These are phyloP conservation scores for Loriculus beryllinus DNA, from an alignment of 2,797 vertebrate species.

Conservation along the genomic window DNA sequence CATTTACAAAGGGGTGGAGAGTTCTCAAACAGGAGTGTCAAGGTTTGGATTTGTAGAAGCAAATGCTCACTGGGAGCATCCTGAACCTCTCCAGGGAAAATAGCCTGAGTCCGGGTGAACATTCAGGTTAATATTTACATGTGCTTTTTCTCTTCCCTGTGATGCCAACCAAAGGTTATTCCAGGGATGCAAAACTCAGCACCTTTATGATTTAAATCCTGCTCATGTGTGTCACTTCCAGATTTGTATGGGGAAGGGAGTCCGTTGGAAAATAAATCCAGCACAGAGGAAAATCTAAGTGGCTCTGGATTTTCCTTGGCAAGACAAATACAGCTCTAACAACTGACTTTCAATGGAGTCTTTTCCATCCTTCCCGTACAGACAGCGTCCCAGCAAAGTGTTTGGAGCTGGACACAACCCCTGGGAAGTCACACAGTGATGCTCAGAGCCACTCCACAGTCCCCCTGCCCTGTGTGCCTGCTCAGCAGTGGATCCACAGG, in stretches of 20 bases:
- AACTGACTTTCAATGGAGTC: fast-evolving
- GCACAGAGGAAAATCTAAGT: not conserved
- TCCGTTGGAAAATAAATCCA: not conserved
- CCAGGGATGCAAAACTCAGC: not conserved
- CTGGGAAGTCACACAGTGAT: not conserved
- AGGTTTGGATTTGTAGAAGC: fast-evolving
- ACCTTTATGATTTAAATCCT: not conserved
- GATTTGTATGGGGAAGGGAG: not conserved
- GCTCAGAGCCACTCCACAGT: fast-evolving
- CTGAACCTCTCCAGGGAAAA: not conserved
- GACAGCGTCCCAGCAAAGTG: not conserved
- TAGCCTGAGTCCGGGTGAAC: not conserved
- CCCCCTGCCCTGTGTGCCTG: not conserved
- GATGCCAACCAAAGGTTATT: not conserved
- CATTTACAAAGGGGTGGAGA: not conserved
- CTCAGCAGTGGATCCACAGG: fast-evolving
- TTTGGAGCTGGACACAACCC: not conserved
- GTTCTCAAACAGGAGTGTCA: not conserved
- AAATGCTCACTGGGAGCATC: not conserved
- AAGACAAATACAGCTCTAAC: not conserved
- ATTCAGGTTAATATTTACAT: not conserved
- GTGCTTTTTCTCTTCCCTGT: not conserved
- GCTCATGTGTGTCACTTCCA: not conserved
- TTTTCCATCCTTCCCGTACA: not conserved
- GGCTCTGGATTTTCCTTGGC: not conserved